Base-by-base conservation (phyloP, 2,888 invertebrate genomes). In the Phengaris arion region DNA sequence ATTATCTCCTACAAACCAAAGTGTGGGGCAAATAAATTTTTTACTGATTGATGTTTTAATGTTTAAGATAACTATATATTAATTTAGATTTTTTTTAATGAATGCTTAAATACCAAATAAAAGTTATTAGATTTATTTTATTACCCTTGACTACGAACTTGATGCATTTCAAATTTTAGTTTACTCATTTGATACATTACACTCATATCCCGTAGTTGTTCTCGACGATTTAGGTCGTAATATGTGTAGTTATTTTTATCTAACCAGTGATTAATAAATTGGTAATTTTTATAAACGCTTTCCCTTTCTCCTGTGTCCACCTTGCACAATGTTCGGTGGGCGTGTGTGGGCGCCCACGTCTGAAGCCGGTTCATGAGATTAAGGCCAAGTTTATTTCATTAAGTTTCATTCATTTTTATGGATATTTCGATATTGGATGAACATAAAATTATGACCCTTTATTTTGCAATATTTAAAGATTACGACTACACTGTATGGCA, bases 291-390 rank as follows among this genome's bases (percentile, higher is more conserved):
- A 52, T 52, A 70, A 52, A 69, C 72, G 80, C 81, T 82, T 81
- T 82, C 81, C 79, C 79, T 79, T 77, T 78, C 76, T 76, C 77
- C 74, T 76, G 76, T 76, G 77, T 78, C 79, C 78, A 77, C 74
- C 75, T 81, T 79, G 78, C 81, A 76, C 79, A 79, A 80, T 48
- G n/a, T 8, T 59, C 35, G 35, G 85, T 82, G 81, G 81, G 80
- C 79, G 75, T 12, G 74, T 73, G 86, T 85, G 81, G 85, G 85
- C 78, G 82, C 15, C 69, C 69, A 69, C 69, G 69, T 8, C 9
- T 48, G 48, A 51, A 52, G 52, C 72, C 70, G 48, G 51, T 2
- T 22, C 13, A 15, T 10, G 22, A 54, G 54, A 72, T 72, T 54
- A 52, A 54, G 72, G 54, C 72, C 54, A 72, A 72, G 72, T 72